Conservation (phyloP, 2,113 vertebrate genomes). For the Cariama cristata region DNA sequence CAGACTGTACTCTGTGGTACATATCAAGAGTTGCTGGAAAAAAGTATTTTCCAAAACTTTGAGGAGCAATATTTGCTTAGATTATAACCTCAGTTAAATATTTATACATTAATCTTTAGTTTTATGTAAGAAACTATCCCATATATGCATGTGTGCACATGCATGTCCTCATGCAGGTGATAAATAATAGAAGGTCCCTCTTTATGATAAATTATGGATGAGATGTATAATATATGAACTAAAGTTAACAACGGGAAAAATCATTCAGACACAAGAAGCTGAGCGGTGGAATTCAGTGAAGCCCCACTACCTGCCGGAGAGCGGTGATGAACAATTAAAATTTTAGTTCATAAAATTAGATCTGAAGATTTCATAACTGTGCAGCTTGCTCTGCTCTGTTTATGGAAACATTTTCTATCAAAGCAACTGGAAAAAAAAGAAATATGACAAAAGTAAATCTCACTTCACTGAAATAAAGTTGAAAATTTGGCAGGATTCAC, state of each 20-base stretch:
- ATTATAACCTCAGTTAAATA: slow-evolving; percentile 18
- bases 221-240: slow-evolving; percentile 70
- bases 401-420: neutral
- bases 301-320: neutral
- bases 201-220: slow-evolving; percentile 64
- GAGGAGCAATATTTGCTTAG: neutral
- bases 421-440: neutral
- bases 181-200: slow-evolving; percentile 65
- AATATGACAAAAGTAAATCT: neutral
- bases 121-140: slow-evolving; percentile 34
- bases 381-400: neutral
- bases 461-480: neutral
- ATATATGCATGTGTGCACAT: slow-evolving; percentile 54
- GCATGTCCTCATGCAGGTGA: slow-evolving; percentile 22
- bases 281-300: neutral
- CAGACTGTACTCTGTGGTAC: neutral
- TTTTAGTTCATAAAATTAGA: neutral
- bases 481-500: neutral
- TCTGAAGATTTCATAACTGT: neutral
- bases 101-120: slow-evolving; percentile 29
- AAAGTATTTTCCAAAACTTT: neutral
- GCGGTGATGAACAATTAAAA: neutral
- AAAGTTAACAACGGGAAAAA: slow-evolving; percentile 34
- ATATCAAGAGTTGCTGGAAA: neutral
- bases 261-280: slow-evolving; percentile 14